These are phyloP conservation scores for Drosophila repleta DNA, from an alignment of 1,140 invertebrate genomes.

Conservation along the genomic window DNA sequence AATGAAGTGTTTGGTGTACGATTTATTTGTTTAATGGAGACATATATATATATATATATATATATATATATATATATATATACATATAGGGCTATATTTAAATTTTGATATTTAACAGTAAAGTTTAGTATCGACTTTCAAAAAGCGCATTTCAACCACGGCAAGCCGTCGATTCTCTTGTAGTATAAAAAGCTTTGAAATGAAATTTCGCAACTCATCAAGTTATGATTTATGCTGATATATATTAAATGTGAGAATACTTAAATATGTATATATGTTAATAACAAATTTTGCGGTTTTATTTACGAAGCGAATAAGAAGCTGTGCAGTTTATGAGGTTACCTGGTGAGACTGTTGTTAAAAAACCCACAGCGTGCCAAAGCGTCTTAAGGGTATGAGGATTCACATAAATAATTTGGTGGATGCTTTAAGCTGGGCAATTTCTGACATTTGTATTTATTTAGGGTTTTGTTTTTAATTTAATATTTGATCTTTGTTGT, in stretches of 20 bases:
- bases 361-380: constrained; percentile 85
- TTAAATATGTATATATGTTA: constrained; percentile 36
- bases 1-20: not conserved
- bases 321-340: constrained; percentile 82
- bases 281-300: constrained; percentile 31
- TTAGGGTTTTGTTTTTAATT: constrained; percentile 13
- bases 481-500: constrained; percentile 5
- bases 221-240: constrained; percentile 16
- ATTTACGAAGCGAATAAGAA: constrained; percentile 76
- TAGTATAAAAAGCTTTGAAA: constrained; percentile 32
- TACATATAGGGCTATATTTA: no score
- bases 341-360: constrained; percentile 84
- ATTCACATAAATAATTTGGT: constrained; percentile 52
- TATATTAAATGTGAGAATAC: constrained; percentile 28
- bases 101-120: no score
- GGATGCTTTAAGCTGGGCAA: constrained; percentile 54
- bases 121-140: not conserved
- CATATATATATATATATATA: no score
- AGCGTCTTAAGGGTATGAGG: constrained; percentile 84
- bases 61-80: no score
- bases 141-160: constrained; percentile 22
- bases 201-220: constrained; percentile 38
- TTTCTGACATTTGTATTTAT: constrained; percentile 16
- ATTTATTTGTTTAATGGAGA: no score
- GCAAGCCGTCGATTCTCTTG: constrained; percentile 7